Evolutionary conservation across 1,140 invertebrate species (phyloP).

Genomic region (Conus betulinus): DNA sequence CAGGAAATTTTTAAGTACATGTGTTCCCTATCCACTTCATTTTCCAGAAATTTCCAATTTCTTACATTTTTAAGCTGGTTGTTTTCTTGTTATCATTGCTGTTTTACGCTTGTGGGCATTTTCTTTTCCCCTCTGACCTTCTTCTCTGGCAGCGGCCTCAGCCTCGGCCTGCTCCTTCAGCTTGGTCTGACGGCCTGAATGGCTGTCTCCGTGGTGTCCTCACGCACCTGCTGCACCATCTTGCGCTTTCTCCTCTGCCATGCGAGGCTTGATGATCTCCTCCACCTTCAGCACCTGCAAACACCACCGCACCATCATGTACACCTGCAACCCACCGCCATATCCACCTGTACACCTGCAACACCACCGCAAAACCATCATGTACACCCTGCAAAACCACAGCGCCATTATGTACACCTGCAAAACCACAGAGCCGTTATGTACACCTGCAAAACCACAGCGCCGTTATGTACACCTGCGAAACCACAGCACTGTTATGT

Average conservation of each 20-base stretch:
- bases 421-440: conserved; percentile 49
- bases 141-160: conserved; percentile 49
- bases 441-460: conserved; percentile 64
- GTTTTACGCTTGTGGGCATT: neutral
- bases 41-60: too few relatives aligned
- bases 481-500: too few relatives aligned
- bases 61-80: too few relatives aligned
- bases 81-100: neutral
- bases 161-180: conserved; percentile 69
- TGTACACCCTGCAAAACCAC: too few relatives aligned
- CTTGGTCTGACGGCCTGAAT: conserved; percentile 64
- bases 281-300: conserved; percentile 68
- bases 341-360: too few relatives aligned
- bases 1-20: too few relatives aligned
- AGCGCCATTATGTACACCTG: too few relatives aligned
- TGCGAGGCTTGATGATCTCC: conserved; percentile 58
- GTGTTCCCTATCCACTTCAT: too few relatives aligned
- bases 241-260: conserved; percentile 67
- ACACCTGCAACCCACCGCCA: neutral
- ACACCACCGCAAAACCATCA: too few relatives aligned
- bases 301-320: too few relatives aligned
- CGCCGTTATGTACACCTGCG: conserved; percentile 68
- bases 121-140: conserved; percentile 36
- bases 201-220: conserved; percentile 66
- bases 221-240: conserved; percentile 55